Evolutionary conservation across 2,888 invertebrate genomes (phyloP).

Genomic region (Machimus atricapillus): DNA sequence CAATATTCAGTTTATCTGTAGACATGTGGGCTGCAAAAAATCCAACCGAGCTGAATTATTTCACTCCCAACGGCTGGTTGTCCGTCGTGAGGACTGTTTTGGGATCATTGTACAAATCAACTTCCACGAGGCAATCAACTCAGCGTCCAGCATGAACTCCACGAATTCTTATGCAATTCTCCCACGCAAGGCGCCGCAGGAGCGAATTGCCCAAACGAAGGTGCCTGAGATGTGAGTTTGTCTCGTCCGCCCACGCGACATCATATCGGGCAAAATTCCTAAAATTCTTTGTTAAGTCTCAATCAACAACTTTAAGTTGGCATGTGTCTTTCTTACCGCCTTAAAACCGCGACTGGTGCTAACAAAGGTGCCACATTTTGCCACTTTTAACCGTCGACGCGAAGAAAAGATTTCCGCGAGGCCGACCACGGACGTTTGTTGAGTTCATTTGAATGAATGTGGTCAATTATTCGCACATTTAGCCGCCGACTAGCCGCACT

Average conservation of each 20-base stretch:
- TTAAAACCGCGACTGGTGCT: neutral
- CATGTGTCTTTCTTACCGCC: neutral
- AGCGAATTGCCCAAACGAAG: neutral
- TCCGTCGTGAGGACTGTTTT: neutral
- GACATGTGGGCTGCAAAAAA: neutral
- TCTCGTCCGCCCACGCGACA: neutral
- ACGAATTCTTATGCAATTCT: neutral
- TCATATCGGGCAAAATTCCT: neutral
- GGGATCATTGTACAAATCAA: neutral
- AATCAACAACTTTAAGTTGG: neutral
- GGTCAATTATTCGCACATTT: neutral
- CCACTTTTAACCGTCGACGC: neutral
- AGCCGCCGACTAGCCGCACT: neutral
- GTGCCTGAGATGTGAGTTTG: neutral
- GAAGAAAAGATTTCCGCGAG: neutral
- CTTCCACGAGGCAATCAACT: neutral
- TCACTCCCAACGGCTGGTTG: neutral
- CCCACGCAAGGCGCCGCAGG: neutral
- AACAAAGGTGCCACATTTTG: neutral
- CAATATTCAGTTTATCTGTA: neutral
- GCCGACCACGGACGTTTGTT: neutral
- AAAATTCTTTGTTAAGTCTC: neutral
- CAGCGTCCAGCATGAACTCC: neutral
- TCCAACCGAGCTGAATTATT: neutral
- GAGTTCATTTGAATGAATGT: constrained; percentile 6